Base-by-base conservation (phyloP, 2,888 invertebrate species). In the Tuta absoluta region DNA sequence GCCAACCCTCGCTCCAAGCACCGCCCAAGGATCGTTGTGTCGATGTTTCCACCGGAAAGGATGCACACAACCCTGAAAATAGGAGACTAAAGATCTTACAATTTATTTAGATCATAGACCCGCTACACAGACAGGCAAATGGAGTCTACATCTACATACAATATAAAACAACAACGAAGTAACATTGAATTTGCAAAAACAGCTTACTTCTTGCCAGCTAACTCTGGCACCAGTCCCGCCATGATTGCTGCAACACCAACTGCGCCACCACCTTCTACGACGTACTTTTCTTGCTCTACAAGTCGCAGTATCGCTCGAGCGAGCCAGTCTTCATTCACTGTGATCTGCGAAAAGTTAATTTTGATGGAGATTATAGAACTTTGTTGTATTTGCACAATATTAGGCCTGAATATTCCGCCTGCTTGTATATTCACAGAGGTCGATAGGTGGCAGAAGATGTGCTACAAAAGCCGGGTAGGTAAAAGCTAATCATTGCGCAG, bases 211-310 rank as follows among this genome's bases (percentile, higher is more conserved):
- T 97, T 97, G 41, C 95, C 96, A 72, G 93, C 93, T 12, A 97
- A 92, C 73, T 98, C 97, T 7, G 96, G 95, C 51, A 97, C 87
- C 63, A 95, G 93, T 0, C 96, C 96, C 0, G 96, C 94, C 74
- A 98, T 91, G 75, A 98, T 94, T 24, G 97, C 98, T 0, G 97
- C 98, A 12, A 98, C 88, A 0, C 96, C 96, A 1, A 95, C 93
- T 0, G 97, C 98, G 0, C 98, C 98, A 0, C 97, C 98, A 0
- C 98, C 98, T 82, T 98, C 98, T 21, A 98, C 97, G 14, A 98
- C 97, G 72, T 96, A 96, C 81, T 98, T 97, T 84, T 97, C 97
- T 70, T 94, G 92, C 80, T 97, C 97, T 8, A 96, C 95, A 64
- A 97, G 86, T 28, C 95, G 93, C 65, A 97, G 81, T 65, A 97